Evolutionary conservation across 2,888 invertebrate species (phyloP), one percentile per base, ranked within the genome.

Genomic region (Ypsolopha scabrella): DNA sequence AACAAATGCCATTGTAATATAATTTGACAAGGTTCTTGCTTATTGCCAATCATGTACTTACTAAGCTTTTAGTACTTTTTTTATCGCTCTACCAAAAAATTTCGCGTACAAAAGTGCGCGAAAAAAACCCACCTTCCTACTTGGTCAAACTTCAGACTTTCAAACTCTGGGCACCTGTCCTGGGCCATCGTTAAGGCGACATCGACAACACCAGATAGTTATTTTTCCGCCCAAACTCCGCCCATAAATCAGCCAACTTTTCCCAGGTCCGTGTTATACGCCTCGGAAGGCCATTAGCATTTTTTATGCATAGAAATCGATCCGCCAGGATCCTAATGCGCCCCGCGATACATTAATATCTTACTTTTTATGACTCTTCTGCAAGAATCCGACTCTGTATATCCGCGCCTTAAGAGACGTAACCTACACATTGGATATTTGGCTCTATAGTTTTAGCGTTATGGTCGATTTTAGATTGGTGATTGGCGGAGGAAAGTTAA

Each of bases 311-410:
- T 82, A 85, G 76, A 71, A 85, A 86, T 86, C 86, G 86, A 86
- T 85, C 86, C 82, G 58, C 60, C 68, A 67, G 74, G 78, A 72
- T 77, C 75, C 80, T 85, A 85, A 86, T 83, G 86, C 85, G 82
- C 85, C 85, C 85, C 85, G 75, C 81, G 85, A 86, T 86, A 86
- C 86, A 86, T 86, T 86, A 85, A 86, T 86, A 86, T 85, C 85
- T 85, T 81, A 85, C 83, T 86, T 86, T 86, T 86, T 86, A 86
- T 82, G 85, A 85, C 80, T 86, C 79, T 81, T 81, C 75, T 72
- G 76, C 73, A 85, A 81, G 79, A 80, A 78, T 79, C 68, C 74
- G 73, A 76, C 78, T 74, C 66, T 53, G 58, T 53, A 53, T 43
- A 44, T 55, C 54, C 55, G 52, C 51, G 58, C 54, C 65, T 57